A percentile compares a stretch with the other conserved stretches of the same genome.
These are phyloP conservation scores for Babyrousa celebensis DNA, from an alignment of 2,797 vertebrate species.

Conservation along the genomic window DNA sequence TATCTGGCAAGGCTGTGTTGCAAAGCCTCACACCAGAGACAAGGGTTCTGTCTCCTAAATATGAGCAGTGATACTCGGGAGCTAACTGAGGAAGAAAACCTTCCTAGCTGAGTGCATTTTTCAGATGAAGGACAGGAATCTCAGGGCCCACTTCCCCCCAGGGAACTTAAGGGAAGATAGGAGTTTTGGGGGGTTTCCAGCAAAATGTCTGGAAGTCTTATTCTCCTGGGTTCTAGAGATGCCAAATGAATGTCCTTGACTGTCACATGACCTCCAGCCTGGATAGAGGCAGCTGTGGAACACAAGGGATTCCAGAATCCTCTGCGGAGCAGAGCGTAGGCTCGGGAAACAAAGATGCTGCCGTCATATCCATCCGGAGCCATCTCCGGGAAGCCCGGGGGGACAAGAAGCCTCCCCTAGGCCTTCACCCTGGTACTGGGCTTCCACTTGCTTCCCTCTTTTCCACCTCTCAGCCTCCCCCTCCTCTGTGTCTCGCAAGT, in stretches of 20 bases:
- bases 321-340: slow-evolving; percentile 70
- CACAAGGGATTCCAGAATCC: slow-evolving; percentile 79
- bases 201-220: slow-evolving; percentile 42
- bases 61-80: background rate
- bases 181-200: slow-evolving; percentile 63
- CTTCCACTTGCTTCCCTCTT: background rate
- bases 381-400: background rate
- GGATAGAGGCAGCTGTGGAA: slow-evolving; percentile 52
- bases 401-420: background rate
- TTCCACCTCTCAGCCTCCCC: background rate
- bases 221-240: slow-evolving; percentile 37
- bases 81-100: background rate
- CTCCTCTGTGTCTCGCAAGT: background rate
- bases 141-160: background rate
- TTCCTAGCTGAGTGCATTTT: background rate
- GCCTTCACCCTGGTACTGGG: background rate
- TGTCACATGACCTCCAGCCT: slow-evolving; percentile 33
- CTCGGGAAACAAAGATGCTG: slow-evolving; percentile 66
- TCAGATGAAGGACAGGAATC: background rate
- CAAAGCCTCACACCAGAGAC: background rate
- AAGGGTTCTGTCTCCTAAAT: background rate
- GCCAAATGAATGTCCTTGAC: slow-evolving; percentile 52
- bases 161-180: slow-evolving; percentile 37
- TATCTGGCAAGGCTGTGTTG: background rate
- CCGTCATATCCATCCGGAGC: background rate